phyloP scores from a whole-genome alignment of 2,113 vertebrate species.

The Ctenomys sociabilis region DNA sequence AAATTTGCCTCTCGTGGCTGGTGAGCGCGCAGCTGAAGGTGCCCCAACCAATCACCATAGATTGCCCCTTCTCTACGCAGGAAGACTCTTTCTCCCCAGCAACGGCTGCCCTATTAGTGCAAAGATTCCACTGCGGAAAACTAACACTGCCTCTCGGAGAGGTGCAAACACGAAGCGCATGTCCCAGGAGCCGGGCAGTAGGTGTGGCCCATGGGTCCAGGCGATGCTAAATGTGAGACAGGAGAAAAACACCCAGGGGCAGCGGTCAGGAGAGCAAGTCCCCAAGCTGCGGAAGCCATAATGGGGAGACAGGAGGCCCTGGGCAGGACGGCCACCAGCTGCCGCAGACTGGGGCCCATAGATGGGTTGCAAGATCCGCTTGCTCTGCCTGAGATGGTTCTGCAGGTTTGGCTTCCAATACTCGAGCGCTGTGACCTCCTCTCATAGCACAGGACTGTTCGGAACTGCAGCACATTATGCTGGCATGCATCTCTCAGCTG shows the following conservation, averaged over 20 bases:
- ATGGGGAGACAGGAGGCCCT: neutral
- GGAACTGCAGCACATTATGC: constrained; percentile 53
- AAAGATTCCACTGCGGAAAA: constrained; percentile 53
- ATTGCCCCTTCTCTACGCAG: neutral
- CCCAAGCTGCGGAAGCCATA: neutral
- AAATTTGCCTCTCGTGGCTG: neutral
- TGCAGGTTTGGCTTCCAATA: neutral
- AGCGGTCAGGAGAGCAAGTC: constrained; percentile 42
- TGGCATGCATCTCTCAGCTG: constrained; percentile 40
- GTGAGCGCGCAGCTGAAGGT: neutral
- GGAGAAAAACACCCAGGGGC: constrained; percentile 62
- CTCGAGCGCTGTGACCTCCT: neutral
- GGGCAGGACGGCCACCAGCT: rapidly evolving
- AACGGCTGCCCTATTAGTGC: constrained; percentile 71
- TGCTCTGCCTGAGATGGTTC: neutral
- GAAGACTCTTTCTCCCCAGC: neutral
- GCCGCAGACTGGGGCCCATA: rapidly evolving
- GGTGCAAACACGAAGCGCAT: constrained; percentile 47
- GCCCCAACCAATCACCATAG: neutral
- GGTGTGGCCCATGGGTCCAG: constrained; percentile 44
- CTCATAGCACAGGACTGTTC: constrained; percentile 35
- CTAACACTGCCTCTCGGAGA: constrained; percentile 44
- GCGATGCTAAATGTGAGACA: constrained; percentile 60
- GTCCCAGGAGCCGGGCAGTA: neutral
- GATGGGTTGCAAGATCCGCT: neutral